Evolutionary conservation across 2,797 vertebrate species (phyloP).

Genomic region (Platalea minor): DNA sequence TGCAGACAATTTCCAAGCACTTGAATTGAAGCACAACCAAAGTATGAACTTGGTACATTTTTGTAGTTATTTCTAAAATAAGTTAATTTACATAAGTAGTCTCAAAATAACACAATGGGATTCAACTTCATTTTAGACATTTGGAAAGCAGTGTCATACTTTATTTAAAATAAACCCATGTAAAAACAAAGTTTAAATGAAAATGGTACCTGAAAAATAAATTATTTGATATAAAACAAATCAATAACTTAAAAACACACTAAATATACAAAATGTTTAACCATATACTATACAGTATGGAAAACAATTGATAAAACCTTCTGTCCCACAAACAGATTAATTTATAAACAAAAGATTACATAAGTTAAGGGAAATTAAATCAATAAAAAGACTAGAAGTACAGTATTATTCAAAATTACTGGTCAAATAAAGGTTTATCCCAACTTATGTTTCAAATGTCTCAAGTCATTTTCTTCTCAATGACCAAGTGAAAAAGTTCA

Average conservation of each 20-base stretch:
- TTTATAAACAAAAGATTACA: conserved; percentile 69
- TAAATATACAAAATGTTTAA: conserved; percentile 82
- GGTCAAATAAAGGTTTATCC: conserved; percentile 34
- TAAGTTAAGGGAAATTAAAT: conserved; percentile 60
- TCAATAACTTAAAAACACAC: conserved; percentile 82
- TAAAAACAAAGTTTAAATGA: conserved; percentile 89
- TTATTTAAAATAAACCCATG: conserved; percentile 90
- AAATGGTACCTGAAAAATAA: conserved; percentile 84
- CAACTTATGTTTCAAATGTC: conserved; percentile 36
- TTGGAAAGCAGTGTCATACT: conserved; percentile 82
- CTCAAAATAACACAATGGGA: conserved; percentile 79
- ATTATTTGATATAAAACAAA: conserved; percentile 85
- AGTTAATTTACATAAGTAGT: conserved; percentile 63
- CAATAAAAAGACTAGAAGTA: conserved; percentile 51
- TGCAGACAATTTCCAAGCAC: conserved; percentile 69
- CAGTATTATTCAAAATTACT: conserved; percentile 43
- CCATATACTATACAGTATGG: conserved; percentile 81
- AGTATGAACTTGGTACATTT: conserved; percentile 66
- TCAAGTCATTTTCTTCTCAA: conserved; percentile 58
- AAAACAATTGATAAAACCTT: conserved; percentile 79
- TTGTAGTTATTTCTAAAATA: conserved; percentile 73
- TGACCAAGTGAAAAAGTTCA: conserved; percentile 56
- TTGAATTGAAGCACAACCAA: conserved; percentile 62
- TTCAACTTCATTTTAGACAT: conserved; percentile 76
- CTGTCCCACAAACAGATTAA: conserved; percentile 71